Conservation (phyloP, 2,113 vertebrate species). For the Caretta caretta region DNA sequence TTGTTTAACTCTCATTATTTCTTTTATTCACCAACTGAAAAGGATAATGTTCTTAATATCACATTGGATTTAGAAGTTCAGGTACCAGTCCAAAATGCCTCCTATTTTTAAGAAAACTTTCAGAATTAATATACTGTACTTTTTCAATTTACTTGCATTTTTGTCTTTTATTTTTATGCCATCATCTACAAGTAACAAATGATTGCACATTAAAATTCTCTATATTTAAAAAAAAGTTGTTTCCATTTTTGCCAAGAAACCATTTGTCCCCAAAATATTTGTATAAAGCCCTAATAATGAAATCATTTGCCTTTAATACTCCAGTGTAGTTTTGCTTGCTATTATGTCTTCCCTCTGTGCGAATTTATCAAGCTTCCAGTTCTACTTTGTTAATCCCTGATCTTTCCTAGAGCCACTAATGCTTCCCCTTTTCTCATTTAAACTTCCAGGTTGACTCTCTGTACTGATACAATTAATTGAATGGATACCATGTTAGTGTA, state of each 20-base stretch:
- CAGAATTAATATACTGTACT: neutral
- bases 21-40: conserved; percentile 1
- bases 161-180: neutral
- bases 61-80: neutral
- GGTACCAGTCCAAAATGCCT: neutral
- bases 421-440: neutral
- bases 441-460: neutral
- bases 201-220: neutral
- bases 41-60: neutral
- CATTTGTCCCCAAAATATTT: neutral
- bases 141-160: neutral
- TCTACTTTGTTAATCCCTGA: neutral
- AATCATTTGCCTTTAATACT: neutral
- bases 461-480: neutral
- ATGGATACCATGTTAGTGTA: neutral
- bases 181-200: neutral
- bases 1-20: neutral
- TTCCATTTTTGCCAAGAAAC: neutral
- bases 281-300: neutral
- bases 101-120: neutral
- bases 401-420: neutral
- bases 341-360: neutral
- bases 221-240: neutral
- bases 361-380: neutral
- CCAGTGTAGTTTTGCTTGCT: neutral